Conservation (phyloP, 2,888 invertebrate genomes). For the Dicranocentrus wangi region DNA sequence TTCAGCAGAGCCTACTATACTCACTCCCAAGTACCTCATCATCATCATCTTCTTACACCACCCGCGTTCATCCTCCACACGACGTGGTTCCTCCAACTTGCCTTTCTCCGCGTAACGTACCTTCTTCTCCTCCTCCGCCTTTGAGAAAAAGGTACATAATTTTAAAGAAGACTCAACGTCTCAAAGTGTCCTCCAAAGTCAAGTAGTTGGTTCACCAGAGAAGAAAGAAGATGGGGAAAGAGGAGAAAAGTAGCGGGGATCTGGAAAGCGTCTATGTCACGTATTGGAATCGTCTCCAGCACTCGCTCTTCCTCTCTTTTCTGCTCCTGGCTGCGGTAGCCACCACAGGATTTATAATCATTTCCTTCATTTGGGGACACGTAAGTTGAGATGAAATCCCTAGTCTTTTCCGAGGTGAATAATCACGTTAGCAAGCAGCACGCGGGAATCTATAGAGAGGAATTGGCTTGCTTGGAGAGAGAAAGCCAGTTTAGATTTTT, state of each 20-base stretch:
- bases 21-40: too few species aligned
- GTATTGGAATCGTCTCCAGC: constrained; percentile 83
- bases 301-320: constrained; percentile 84
- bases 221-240: constrained; percentile 65
- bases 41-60: not conserved
- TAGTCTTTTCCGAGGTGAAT: not conserved
- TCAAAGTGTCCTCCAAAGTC: not conserved
- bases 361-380: constrained; percentile 74
- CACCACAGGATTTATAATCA: constrained; percentile 79
- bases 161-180: not conserved
- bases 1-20: too few species aligned
- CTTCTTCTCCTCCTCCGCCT: not conserved
- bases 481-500: too few species aligned
- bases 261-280: constrained; percentile 83
- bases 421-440: too few species aligned
- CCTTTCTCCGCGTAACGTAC: too few species aligned
- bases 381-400: constrained; percentile 68
- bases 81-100: too few species aligned
- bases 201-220: too few species aligned
- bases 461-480: too few species aligned
- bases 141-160: too few species aligned
- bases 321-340: constrained; percentile 81
- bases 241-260: constrained; percentile 76
- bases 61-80: too few species aligned
- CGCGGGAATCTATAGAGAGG: too few species aligned